Base-by-base conservation (phyloP, 2,888 invertebrate genomes). In the Drosophila melanocephala region DNA sequence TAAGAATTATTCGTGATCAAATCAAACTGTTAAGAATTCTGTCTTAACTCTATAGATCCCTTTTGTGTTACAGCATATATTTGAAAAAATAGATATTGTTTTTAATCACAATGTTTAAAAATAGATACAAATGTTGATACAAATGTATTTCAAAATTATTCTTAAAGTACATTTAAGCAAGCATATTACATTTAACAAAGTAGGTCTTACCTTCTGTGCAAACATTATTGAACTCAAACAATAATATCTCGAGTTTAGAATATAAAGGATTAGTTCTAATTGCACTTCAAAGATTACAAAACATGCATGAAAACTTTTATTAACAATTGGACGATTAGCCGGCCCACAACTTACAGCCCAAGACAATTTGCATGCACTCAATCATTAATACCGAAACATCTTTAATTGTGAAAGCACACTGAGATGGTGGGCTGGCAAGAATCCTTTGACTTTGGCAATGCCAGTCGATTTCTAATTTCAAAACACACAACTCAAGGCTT, bases 401-500 rank as follows among this genome's bases (percentile, higher is more conserved):
- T 81, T 70, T 65, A 65, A 68, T 78, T 81, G 67, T 47, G 64
- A 58, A 57, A 14, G 19, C 22, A 26, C 19, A 42, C 22, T 68
- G 26, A 39, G 72, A n/a, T 44, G 44, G 37, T 32, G 4, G 33
- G 12, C 35, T 37, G 58, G 32, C 28, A 28, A 37, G 59, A 72
- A 72, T 62, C 69, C 64, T 71, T 76, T 79, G 82, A 42, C 53
- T 62, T 62, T 75, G 59, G 47, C 70, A 16, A 26, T 53, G 57
- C 22, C 52, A 77, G 77, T 73, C 78, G 83, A 69, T 75, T 83
- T 83, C 76, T 75, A 83, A 76, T 81, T 79, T 76, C 61, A 39
- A 72, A 61, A 72, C 62, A 72, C 59, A 78, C 77, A 85, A 72
- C 80, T 74, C 63, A 70, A 67, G 83, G 90, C 90, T 86, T 86